A percentile compares a stretch with the other conserved stretches of the same genome.
Conservation (phyloP, 2,113 vertebrate species). For the Crotalus viridis region DNA sequence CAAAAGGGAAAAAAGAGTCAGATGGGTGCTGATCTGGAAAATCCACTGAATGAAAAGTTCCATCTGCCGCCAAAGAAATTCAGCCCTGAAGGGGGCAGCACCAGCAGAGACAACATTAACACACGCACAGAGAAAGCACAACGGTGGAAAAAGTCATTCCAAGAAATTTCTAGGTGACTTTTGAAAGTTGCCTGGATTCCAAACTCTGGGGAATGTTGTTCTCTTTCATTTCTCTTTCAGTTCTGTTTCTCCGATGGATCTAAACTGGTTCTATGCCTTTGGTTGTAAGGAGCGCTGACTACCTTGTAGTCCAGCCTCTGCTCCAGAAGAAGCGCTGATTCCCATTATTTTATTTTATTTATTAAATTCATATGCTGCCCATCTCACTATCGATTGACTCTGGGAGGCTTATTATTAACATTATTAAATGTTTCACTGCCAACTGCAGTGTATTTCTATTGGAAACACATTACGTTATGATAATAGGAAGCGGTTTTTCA, state of each 20-base stretch:
- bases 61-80: neutral
- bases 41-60: neutral
- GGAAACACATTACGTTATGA: neutral
- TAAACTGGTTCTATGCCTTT: neutral
- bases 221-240: neutral
- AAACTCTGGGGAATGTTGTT: neutral
- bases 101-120: neutral
- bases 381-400: neutral
- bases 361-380: neutral
- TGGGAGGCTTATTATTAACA: neutral
- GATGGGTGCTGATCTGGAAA: neutral
- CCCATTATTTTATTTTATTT: neutral
- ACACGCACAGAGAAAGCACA: neutral
- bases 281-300: neutral
- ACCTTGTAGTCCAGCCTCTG: neutral
- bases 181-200: neutral
- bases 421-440: neutral
- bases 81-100: slow-evolving; percentile 34
- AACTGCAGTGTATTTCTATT: neutral
- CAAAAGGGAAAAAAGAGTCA: neutral
- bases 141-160: neutral
- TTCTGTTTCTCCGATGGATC: neutral
- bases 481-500: neutral
- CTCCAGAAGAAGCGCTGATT: neutral
- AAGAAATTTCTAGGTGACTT: neutral